phyloP scores from a whole-genome alignment of 2,113 vertebrate genomes.

The Tor tambroides region DNA sequence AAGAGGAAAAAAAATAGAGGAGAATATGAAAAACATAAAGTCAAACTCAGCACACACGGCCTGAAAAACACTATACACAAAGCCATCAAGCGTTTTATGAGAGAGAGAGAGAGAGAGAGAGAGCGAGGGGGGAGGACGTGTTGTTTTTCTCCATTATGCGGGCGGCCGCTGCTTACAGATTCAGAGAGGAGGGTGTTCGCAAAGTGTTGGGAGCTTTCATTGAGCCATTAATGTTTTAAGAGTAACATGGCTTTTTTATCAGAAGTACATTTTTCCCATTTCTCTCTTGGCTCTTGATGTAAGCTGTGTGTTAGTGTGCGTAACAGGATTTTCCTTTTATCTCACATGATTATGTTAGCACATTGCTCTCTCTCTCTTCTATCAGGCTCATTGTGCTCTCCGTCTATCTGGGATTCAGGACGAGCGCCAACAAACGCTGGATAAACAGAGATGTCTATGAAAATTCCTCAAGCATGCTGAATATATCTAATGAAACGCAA shows the following conservation, averaged over 20 bases:
- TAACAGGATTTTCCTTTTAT: conserved; percentile 82
- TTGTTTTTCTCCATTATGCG: conserved; percentile 70
- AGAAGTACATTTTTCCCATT: conserved; percentile 71
- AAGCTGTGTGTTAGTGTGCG: conserved; percentile 68
- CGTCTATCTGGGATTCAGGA: neutral
- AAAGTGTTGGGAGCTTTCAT: conserved; percentile 74
- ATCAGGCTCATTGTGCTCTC: conserved; percentile 20
- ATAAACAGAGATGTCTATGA: conserved; percentile 12
- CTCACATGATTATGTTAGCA: conserved; percentile 65
- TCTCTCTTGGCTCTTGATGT: conserved; percentile 71
- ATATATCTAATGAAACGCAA: neutral
- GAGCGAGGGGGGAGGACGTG: conserved; percentile 56
- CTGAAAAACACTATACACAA: conserved; percentile 48
- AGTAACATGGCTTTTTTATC: conserved; percentile 76
- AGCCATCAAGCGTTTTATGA: conserved; percentile 30
- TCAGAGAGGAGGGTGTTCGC: conserved; percentile 68
- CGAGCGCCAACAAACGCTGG: neutral
- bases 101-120: conserved; percentile 47
- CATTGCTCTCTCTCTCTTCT: conserved; percentile 47
- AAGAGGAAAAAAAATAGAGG: conserved; percentile 66
- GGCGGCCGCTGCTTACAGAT: conserved; percentile 67
- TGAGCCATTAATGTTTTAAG: conserved; percentile 78
- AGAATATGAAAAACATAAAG: conserved; percentile 67
- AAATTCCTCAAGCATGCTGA: conserved; percentile 5
- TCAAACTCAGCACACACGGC: conserved; percentile 5